phyloP scores from a whole-genome alignment of 2,888 invertebrate genomes.

The Chrysolina americana region DNA sequence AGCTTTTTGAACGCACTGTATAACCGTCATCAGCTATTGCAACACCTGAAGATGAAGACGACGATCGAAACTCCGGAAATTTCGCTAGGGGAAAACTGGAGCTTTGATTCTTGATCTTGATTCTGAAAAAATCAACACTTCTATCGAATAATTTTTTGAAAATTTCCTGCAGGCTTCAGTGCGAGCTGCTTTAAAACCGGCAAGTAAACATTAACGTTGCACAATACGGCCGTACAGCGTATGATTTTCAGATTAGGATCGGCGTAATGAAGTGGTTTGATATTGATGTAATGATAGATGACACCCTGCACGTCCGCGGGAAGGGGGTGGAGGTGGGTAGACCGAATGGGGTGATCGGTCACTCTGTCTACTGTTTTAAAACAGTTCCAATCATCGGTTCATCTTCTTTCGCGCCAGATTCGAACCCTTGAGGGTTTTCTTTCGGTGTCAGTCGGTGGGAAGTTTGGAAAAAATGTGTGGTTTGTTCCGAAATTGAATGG shows the following conservation, averaged over 20 bases:
- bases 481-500: not conserved
- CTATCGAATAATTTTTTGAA: not conserved
- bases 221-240: conserved; percentile 28
- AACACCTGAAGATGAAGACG: too few species aligned
- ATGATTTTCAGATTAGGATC: conserved; percentile 43
- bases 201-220: conserved; percentile 13
- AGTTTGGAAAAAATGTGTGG: not conserved
- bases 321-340: conserved; percentile 54
- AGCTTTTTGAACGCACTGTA: too few species aligned
- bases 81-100: too few species aligned
- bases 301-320: conserved; percentile 60
- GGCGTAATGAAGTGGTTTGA: conserved; percentile 51
- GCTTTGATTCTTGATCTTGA: not conserved
- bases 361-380: conserved; percentile 63
- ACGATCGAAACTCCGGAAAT: too few species aligned
- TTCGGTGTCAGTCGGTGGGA: conserved; percentile 38
- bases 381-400: conserved; percentile 62
- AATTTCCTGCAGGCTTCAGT: not conserved
- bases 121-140: not conserved
- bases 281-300: conserved; percentile 62
- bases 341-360: conserved; percentile 63
- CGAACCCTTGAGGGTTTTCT: conserved; percentile 50
- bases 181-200: not conserved
- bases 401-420: conserved; percentile 54
- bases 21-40: too few species aligned